A percentile compares a stretch with the other conserved stretches of the same genome.
phyloP scores from a whole-genome alignment of 2,113 vertebrate genomes.

The Haemorhous mexicanus region DNA sequence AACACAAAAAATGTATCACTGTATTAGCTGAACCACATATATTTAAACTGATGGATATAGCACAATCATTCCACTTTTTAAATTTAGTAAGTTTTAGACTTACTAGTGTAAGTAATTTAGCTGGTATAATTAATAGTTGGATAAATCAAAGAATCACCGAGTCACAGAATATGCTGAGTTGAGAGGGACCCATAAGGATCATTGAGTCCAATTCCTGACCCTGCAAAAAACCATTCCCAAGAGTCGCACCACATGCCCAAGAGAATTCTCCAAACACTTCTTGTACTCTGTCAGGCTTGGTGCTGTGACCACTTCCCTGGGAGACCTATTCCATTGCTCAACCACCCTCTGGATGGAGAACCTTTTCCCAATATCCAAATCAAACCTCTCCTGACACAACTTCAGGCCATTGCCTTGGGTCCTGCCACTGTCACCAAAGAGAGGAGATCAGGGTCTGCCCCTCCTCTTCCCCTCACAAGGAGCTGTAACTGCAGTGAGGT shows the following conservation, averaged over 20 bases:
- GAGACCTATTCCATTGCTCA: neutral
- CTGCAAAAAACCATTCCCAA: neutral
- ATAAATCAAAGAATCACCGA: neutral
- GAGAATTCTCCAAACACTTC: neutral
- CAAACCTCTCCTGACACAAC: rapidly evolving
- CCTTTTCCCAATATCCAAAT: neutral
- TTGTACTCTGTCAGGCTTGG: neutral
- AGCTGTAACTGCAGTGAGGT: neutral
- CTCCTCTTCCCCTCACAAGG: neutral
- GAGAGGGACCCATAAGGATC: neutral
- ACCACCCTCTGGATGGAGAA: rapidly evolving
- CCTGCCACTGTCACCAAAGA: neutral
- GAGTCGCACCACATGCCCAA: rapidly evolving
- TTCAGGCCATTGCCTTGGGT: rapidly evolving
- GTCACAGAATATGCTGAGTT: neutral
- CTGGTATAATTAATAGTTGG: neutral
- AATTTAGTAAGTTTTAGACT: neutral
- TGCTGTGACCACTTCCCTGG: neutral
- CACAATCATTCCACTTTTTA: neutral
- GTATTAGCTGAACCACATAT: neutral
- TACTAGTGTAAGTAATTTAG: neutral
- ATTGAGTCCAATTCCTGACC: rapidly evolving
- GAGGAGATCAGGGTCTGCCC: neutral
- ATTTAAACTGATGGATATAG: neutral
- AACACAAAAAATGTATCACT: neutral